Evolutionary conservation across 2,797 vertebrate genomes (phyloP).

Genomic region (Tiaroga cobitis): DNA sequence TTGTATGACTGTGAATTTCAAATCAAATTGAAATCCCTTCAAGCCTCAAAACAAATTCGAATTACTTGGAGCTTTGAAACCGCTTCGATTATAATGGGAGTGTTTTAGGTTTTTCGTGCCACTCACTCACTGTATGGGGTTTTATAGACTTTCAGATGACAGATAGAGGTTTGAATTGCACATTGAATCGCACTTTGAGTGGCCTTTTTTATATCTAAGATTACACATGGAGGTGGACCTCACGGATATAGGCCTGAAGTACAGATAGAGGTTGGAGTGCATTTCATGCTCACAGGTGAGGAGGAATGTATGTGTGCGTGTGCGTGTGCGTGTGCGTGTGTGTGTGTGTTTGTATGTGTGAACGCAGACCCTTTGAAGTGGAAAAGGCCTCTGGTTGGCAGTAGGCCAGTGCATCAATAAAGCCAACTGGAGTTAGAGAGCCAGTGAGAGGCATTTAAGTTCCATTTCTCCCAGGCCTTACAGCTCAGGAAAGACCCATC

Average conservation of each 20-base stretch:
- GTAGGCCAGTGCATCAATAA: conserved; percentile 80
- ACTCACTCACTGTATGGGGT: not conserved
- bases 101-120: not conserved
- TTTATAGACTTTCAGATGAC: conserved; percentile 44
- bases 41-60: not conserved
- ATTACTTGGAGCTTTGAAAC: not conserved
- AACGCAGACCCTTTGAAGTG: conserved; percentile 60
- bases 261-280: conserved; percentile 58
- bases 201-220: conserved; percentile 49
- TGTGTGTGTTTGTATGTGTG: conserved; percentile 34
- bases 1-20: not conserved
- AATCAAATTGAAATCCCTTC: not conserved
- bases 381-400: conserved; percentile 70
- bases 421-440: conserved; percentile 79
- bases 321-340: conserved; percentile 26
- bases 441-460: conserved; percentile 75
- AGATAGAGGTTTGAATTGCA: conserved; percentile 43
- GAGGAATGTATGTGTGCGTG: conserved; percentile 20
- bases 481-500: conserved; percentile 71
- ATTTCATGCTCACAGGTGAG: conserved; percentile 58
- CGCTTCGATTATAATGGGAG: not conserved
- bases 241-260: conserved; percentile 47
- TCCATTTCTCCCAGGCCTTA: conserved; percentile 77
- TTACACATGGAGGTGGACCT: conserved; percentile 48
- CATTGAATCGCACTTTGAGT: conserved; percentile 45